Evolutionary conservation across 2,888 invertebrate species (phyloP).

Genomic region (Ectemnius cavifrons): DNA sequence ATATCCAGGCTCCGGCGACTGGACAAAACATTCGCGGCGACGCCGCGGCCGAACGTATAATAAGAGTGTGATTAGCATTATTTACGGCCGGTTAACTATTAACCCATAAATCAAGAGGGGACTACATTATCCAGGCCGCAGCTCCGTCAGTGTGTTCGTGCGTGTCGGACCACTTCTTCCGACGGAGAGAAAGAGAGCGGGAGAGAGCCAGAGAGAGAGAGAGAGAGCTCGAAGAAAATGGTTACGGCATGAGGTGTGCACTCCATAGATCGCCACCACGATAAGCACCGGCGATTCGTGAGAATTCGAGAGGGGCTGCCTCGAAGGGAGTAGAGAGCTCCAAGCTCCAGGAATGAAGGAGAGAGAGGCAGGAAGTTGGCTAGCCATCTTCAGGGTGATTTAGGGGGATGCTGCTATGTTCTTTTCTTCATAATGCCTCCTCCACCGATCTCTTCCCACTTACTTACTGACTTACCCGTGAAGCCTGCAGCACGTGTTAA

Average conservation of each 20-base stretch:
- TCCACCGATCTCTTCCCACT: constrained; percentile 34
- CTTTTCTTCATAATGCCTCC: constrained; percentile 47
- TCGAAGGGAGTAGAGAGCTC: constrained; percentile 30
- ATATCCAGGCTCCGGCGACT: constrained; percentile 26
- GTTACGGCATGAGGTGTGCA: constrained; percentile 53
- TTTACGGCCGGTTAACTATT: constrained; percentile 78
- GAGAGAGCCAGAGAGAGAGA: not conserved
- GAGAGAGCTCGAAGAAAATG: constrained; percentile 44
- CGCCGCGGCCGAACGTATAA: constrained; percentile 71
- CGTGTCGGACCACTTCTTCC: constrained; percentile 49
- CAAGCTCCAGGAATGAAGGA: constrained; percentile 18
- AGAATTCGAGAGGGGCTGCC: constrained; percentile 18
- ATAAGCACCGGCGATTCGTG: constrained; percentile 56
- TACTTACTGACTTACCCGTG: too few relatives aligned
- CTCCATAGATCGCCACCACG: constrained; percentile 57
- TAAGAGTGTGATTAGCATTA: constrained; percentile 78
- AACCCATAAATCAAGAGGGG: constrained; percentile 75
- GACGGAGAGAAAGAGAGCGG: not conserved
- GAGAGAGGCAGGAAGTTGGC: constrained; percentile 31
- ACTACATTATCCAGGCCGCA: constrained; percentile 65
- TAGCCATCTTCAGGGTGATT: constrained; percentile 53
- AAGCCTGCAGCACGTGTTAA: constrained; percentile 15
- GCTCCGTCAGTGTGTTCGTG: constrained; percentile 58
- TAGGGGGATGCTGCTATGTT: constrained; percentile 46
- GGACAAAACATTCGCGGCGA: constrained; percentile 71